Evolutionary conservation across 2,888 invertebrate species (phyloP), one percentile per base, ranked within the genome.

Genomic region (Notocelia uddmanniana): DNA sequence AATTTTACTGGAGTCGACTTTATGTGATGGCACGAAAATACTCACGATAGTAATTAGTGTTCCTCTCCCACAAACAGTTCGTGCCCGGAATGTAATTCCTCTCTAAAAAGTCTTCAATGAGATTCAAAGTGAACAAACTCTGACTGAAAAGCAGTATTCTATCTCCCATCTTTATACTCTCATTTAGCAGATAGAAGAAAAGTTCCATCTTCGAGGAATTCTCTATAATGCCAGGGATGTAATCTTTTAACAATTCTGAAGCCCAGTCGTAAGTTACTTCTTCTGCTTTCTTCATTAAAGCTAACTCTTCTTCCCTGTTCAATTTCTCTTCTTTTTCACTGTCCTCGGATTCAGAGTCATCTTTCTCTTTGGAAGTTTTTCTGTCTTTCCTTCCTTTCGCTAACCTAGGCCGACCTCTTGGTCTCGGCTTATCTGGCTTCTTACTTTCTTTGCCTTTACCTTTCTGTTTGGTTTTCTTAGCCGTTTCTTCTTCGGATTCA

Each of bases 151-250:
- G 95, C 68, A 99, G 94, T 72, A 99, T 94, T 74, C 99, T 96
- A 90, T 99, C 99, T 0, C 98, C 98, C 74, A 97, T 88, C 73
- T 95, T 95, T 68, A 99, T 96, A 76, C 98, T 97, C 88, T 98
- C 98, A 77, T 97, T 96, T 62, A 99, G 94, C 75, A 99, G 97
- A 78, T 97, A 97, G 88, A 99, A 97, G 81, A 99, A 96, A 57
- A 99, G 95, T 80, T 97, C 96, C 97, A 99, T 98, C 93, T 99
- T 99, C 1, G 98, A 97, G 2, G 99, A 98, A 83, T 98, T 98
- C 83, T 98, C 98, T 76, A 99, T 95, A 52, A 96, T 93, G n/a
- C 98, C 98, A 0, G 98, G 96, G 74, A 96, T 93, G 86, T 99
- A 99, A 78, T 96, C 96, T 89, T 97, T 97, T 84, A 98, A 94